A percentile compares a stretch with the other conserved stretches of the same genome.
These are phyloP conservation scores for Pharmacophagus antenor DNA, from an alignment of 2,888 invertebrate species.

Conservation along the genomic window DNA sequence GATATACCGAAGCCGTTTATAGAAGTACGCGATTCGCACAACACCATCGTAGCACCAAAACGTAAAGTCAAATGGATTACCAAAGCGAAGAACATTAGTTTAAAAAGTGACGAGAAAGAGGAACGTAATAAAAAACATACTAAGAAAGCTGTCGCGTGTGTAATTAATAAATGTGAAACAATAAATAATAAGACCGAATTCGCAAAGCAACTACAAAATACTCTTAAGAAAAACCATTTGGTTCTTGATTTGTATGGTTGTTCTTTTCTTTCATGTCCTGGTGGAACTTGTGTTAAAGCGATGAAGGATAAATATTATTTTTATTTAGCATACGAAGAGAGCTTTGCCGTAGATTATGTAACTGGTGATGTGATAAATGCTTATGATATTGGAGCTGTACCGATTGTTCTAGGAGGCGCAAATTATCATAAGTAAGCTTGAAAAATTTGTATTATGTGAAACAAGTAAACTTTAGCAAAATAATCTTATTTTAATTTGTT, in stretches of 20 bases:
- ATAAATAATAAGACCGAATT: constrained; percentile 36
- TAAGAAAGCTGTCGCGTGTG: constrained; percentile 39
- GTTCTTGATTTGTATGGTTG: constrained; percentile 76
- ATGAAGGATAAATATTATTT: constrained; percentile 60
- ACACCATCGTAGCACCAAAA: constrained; percentile 51
- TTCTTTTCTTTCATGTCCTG: constrained; percentile 45
- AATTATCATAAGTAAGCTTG: constrained; percentile 78
- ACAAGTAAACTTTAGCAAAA: no score
- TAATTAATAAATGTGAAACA: constrained; percentile 46
- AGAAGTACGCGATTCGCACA: constrained; percentile 51
- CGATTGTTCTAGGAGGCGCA: constrained; percentile 84
- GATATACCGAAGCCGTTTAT: constrained; percentile 64
- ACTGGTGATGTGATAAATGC: constrained; percentile 61
- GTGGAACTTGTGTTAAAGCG: constrained; percentile 43
- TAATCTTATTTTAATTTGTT: no score
- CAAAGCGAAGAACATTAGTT: constrained; percentile 14
- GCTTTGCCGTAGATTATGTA: constrained; percentile 58
- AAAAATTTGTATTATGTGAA: background rate
- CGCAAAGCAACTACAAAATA: constrained; percentile 55
- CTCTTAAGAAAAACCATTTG: constrained; percentile 53
- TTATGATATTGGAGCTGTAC: constrained; percentile 81
- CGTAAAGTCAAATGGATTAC: constrained; percentile 44
- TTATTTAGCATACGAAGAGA: constrained; percentile 56
- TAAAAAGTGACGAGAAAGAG: constrained; percentile 1
- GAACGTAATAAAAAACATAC: constrained; percentile 34